Conservation (phyloP, 2,113 vertebrate genomes). For the Aleadryas rufinucha region DNA sequence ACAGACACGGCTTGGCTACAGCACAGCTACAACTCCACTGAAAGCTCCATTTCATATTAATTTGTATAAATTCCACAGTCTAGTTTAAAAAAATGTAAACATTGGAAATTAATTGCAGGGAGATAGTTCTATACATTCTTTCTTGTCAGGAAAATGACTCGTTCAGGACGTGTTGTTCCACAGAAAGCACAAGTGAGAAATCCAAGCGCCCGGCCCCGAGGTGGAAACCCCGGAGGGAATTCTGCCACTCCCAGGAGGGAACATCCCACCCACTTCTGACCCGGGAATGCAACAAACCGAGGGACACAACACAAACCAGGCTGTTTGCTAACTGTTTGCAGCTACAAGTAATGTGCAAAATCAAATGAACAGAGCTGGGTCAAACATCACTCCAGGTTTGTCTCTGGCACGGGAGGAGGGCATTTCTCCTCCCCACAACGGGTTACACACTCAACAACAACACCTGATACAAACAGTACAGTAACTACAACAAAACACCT, state of each 20-base stretch:
- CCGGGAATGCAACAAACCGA: not conserved
- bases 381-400: conserved; percentile 18
- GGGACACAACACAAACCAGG: conserved; percentile 58
- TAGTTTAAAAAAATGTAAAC: conserved; percentile 83
- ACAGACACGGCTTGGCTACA: conserved; percentile 64
- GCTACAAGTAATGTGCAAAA: conserved; percentile 72
- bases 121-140: conserved; percentile 81
- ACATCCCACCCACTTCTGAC: not conserved
- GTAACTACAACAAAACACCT: conserved; percentile 60
- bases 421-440: conserved; percentile 33
- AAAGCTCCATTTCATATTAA: conserved; percentile 67
- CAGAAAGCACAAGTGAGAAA: conserved; percentile 24
- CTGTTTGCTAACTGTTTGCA: conserved; percentile 42
- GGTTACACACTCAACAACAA: conserved; percentile 59
- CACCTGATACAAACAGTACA: conserved; percentile 68
- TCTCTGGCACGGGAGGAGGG: conserved; percentile 44
- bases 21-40: conserved; percentile 53
- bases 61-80: conserved; percentile 76
- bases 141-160: conserved; percentile 75
- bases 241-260: not conserved
- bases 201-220: conserved; percentile 11
- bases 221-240: not conserved
- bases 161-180: conserved; percentile 55
- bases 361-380: conserved; percentile 11
- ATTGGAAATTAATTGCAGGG: conserved; percentile 77